Evolutionary conservation across 2,888 invertebrate species (phyloP), one percentile per base, ranked within the genome.

Genomic region (Cylloceria caligata): DNA sequence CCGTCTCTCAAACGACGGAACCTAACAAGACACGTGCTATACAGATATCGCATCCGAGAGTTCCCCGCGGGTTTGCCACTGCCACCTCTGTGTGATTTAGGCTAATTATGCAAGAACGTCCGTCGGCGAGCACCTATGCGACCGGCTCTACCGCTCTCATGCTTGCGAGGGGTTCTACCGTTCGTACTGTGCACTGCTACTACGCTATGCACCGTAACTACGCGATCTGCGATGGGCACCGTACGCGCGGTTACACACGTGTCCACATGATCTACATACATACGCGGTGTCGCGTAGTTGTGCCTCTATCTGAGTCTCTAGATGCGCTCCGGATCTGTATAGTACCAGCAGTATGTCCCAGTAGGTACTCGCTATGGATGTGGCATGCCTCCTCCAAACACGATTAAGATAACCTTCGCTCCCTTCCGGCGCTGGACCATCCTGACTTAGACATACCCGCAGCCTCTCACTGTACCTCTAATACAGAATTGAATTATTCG

Each of bases 91-190:
- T 85, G 85, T 89, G 89, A 90, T 90, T 89, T 89, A 87, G 86
- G 87, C 88, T 90, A 90, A 90, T 90, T 90, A 90, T 88, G 88
- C 87, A 82, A 84, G 86, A 86, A 86, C 85, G 72, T 34, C 69
- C 78, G 55, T 13, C 78, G 72, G 36, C 55, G 69, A 74, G 11
- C 27, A 42, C 65, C 45, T 49, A 71, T 30, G 47, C 67, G 34
- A 7, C 47, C 1, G 39, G 60, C 60, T 27, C 47, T 52, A 52
- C 81, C 9, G 67, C 30, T 45, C 65, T 55, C 65, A 62, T 73
- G 73, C 78, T 69, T 69, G 21, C 69, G 52, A 57, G 52, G 69
- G 74, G 64, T 65, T 57, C 73, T 57, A 57, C 30, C n/a, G 55
- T 69, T 24, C 27, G 57, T 71, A 27, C 27, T 24, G n/a, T 34